Conservation (phyloP, 2,797 vertebrate genomes). For the Pristis pectinata region DNA sequence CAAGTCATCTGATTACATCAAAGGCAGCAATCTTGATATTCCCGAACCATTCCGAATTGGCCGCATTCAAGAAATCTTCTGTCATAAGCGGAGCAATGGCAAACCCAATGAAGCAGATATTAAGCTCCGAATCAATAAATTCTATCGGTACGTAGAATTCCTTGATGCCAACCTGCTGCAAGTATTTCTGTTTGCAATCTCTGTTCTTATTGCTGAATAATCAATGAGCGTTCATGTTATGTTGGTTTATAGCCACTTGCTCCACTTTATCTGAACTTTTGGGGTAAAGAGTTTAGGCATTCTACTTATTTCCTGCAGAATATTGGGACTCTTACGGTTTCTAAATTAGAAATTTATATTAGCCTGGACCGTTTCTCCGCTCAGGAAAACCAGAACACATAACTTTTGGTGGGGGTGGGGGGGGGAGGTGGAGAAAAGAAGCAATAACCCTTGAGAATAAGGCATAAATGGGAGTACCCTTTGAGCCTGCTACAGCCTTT, state of each 20-base stretch:
- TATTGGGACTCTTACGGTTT: not conserved
- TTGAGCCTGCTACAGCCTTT: not conserved
- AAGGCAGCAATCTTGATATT: constrained; percentile 88
- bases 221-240: not conserved
- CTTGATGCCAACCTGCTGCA: not conserved
- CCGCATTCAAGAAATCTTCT: constrained; percentile 85
- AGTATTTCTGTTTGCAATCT: not conserved
- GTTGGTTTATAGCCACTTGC: not conserved
- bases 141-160: constrained; percentile 69
- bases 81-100: constrained; percentile 70
- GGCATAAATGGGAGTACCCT: not conserved
- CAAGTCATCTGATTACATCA: constrained; percentile 94
- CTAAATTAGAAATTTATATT: not conserved
- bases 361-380: not conserved
- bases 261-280: not conserved
- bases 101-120: constrained; percentile 72
- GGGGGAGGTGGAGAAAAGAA: too few relatives aligned
- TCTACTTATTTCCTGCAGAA: not conserved
- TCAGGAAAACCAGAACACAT: not conserved
- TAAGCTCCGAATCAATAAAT: constrained; percentile 79
- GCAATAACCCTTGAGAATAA: too few relatives aligned
- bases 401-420: too few relatives aligned
- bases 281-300: not conserved
- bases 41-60: constrained; percentile 82
- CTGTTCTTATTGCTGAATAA: not conserved